Base-by-base conservation (phyloP, 1,140 invertebrate genomes). In the Helicoverpa zea region DNA sequence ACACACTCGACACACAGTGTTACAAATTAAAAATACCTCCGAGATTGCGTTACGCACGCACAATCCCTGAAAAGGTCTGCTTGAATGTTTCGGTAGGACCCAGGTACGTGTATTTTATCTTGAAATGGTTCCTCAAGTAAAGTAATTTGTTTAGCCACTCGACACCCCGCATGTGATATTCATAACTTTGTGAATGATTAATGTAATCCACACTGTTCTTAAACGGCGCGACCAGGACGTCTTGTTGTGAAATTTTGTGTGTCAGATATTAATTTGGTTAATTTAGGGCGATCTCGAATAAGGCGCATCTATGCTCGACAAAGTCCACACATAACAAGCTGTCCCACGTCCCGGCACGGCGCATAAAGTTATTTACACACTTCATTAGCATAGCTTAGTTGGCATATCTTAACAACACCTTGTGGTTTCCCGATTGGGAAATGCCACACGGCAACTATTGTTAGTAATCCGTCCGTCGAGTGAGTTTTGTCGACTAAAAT, bases 1-100 rank as follows among this genome's bases (percentile, higher is more conserved):
- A 49, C 30, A 77, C 61, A 47, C 18, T 35, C 58, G 13, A 23
- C 59, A 74, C 49, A 81, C 73, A 80, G 58, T 54, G 47, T 72
- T 61, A 76, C 76, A 86, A 84, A 84, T 86, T 86, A 84, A 82
- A 86, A 86, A 86, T 86, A 86, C 83, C 85, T 80, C 16, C 18
- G 77, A 81, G 74, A 86, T 84, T 86, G 80, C 76, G 68, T 81
- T 80, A 77, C 75, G 72, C 79, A 81, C 81, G 85, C 83, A 83
- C 81, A 82, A 79, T 79, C 79, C 74, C 80, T 74, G 78, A 74
- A 84, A 86, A 78, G 84, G 81, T 84, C 47, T 54, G 23, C 30
- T 29, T 81, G 47, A 82, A 81, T 82, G 72, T 84, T 84, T 77
- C 43, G 74, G 35, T 52, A 81, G 35, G 47, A 43, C 11, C 56